Evolutionary conservation across 2,888 invertebrate species (phyloP), one percentile per base, ranked within the genome.

Genomic region (Epistrophe eligans): DNA sequence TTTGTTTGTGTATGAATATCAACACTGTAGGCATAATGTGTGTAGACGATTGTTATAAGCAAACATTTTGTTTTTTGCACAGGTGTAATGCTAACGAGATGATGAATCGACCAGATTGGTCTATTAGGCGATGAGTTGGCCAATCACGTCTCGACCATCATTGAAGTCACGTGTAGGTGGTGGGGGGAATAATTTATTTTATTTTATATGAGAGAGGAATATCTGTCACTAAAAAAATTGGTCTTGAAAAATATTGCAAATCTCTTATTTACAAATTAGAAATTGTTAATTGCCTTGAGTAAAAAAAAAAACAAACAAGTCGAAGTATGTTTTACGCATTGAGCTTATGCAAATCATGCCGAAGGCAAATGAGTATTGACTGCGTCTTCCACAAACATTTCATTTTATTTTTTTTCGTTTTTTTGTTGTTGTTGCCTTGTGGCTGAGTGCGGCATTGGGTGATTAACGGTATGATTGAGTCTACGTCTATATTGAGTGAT

Each of bases 51-150:
- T 77, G 62, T 79, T 84, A 73, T 82, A 55, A 77, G 73, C 77
- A 74, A 24, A 45, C 48, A 71, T 45, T 74, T 64, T 74, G 55
- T 11, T 55, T 55, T 48, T 72, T 57, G 57, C 67, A 80, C 83
- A 83, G 79, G 87, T 87, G 73, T 82, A 77, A 81, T 77, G 82
- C 76, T 76, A 72, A 72, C 83, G 67, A 83, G 72, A 87, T 87
- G 87, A 87, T 60, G 87, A 83, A 72, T 83, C 74, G 72, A 72
- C 87, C 72, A 87, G 79, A 83, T 83, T 87, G 83, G 87, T 83
- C 79, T 87, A 62, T 64, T 72, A 72, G 52, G 40, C 71, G 83
- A 87, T 83, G 87, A 67, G 83, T 60, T 79, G 24, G 57, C 87
- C 87, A 87, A 87, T 87, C 87, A 87, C 83, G 76, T 79, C 71